These are phyloP conservation scores for Erebia palarica DNA, from an alignment of 2,888 invertebrate genomes.

Conservation along the genomic window DNA sequence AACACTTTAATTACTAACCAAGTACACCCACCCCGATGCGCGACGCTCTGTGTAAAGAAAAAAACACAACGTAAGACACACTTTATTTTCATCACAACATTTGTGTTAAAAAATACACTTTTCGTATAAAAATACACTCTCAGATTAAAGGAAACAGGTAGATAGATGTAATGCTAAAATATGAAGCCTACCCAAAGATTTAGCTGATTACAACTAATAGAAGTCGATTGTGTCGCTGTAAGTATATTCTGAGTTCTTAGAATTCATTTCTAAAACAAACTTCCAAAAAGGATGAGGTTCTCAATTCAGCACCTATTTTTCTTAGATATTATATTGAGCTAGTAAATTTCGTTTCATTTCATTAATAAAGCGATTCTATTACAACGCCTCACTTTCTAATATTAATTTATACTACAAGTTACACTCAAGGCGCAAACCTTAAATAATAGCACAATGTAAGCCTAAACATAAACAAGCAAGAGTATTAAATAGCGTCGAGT, in stretches of 20 bases:
- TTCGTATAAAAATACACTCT: neutral
- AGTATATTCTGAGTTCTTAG: neutral
- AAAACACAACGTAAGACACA: constrained; percentile 52
- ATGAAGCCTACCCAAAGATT: neutral
- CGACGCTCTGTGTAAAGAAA: constrained; percentile 55
- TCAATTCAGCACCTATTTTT: too few relatives aligned
- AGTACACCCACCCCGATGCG: constrained; percentile 42
- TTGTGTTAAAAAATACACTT: constrained; percentile 9
- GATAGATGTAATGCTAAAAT: neutral
- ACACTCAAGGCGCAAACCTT: too few relatives aligned
- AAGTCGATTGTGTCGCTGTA: neutral
- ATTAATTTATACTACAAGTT: too few relatives aligned
- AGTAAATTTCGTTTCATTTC: too few relatives aligned
- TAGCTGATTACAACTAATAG: neutral
- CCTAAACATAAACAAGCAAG: too few relatives aligned
- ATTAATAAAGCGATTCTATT: too few relatives aligned
- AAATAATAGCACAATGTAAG: too few relatives aligned
- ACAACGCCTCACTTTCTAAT: too few relatives aligned
- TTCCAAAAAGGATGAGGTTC: too few relatives aligned
- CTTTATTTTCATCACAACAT: constrained; percentile 45
- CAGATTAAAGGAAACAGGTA: constrained; percentile 2
- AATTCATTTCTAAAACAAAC: too few relatives aligned
- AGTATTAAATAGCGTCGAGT: too few relatives aligned
- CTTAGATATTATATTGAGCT: too few relatives aligned
- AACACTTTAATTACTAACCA: constrained; percentile 44